Evolutionary conservation across 2,113 vertebrate genomes (phyloP).

Genomic region (Pomatostomus ruficeps): DNA sequence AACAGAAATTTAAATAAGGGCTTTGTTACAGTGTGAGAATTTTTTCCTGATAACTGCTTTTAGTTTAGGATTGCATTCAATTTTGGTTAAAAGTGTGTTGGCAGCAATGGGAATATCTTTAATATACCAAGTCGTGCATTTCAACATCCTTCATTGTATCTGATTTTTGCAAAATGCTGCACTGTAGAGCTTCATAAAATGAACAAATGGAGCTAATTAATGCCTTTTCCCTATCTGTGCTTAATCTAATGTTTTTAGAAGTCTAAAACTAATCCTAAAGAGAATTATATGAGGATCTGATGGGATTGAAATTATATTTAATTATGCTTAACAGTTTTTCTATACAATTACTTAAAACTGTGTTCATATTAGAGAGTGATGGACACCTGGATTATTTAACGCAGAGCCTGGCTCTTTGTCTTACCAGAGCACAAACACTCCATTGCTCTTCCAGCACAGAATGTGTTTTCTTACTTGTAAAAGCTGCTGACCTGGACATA

Average conservation of each 20-base stretch:
- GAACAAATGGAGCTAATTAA: background rate
- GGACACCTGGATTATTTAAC: background rate
- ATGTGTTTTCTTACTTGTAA: background rate
- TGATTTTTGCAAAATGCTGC: background rate
- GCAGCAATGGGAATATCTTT: background rate
- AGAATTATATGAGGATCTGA: background rate
- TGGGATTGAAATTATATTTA: background rate
- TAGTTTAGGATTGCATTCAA: background rate
- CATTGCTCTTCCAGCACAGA: background rate
- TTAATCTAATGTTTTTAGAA: background rate
- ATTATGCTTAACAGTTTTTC: background rate
- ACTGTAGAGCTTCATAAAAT: background rate
- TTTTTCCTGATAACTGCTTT: background rate
- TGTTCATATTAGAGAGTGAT: background rate
- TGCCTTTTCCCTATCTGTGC: background rate
- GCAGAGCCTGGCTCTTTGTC: background rate
- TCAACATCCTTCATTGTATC: background rate
- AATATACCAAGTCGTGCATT: background rate
- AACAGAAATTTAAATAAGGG: background rate
- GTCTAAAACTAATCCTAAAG: background rate
- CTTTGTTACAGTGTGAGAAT: background rate
- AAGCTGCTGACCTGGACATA: background rate
- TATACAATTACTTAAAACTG: background rate
- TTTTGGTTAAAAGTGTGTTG: background rate
- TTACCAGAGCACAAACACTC: background rate